These are phyloP conservation scores for Plebejus argus DNA, from an alignment of 2,888 invertebrate genomes.

Conservation along the genomic window DNA sequence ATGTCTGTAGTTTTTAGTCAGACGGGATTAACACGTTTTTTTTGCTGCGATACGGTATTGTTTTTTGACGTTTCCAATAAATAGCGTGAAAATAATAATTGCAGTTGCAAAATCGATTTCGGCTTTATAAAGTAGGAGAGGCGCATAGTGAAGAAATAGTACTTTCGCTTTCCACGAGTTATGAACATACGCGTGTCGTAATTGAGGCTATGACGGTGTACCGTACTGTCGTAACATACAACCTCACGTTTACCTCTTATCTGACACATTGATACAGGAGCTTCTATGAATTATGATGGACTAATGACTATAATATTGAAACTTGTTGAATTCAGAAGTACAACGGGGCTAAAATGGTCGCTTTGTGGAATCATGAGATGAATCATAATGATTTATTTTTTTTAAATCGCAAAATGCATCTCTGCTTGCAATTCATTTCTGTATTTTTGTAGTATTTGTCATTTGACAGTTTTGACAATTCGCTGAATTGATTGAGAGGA, in stretches of 20 bases:
- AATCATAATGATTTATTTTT: too few relatives aligned
- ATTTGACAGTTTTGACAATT: too few relatives aligned
- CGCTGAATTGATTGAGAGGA: too few relatives aligned
- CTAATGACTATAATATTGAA: neutral
- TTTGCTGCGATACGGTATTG: neutral
- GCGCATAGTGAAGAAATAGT: conserved; percentile 72
- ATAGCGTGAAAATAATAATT: neutral
- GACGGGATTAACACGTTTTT: too few relatives aligned
- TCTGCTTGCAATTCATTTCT: too few relatives aligned
- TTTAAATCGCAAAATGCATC: too few relatives aligned
- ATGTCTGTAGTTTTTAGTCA: neutral
- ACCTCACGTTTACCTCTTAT: neutral
- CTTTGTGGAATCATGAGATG: too few relatives aligned
- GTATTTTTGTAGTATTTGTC: too few relatives aligned
- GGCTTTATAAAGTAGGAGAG: conserved; percentile 41
- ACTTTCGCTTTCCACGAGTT: conserved; percentile 78
- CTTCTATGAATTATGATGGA: neutral
- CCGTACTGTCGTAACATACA: conserved; percentile 42
- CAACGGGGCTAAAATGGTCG: too few relatives aligned
- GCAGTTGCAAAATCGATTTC: conserved; percentile 36
- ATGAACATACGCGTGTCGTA: conserved; percentile 72
- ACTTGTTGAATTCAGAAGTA: neutral
- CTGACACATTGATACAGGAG: neutral
- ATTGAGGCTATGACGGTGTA: conserved; percentile 69
- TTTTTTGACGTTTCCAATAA: neutral